phyloP scores from a whole-genome alignment of 92 coral and sea anemone species.

The Diadumene lineata region DNA sequence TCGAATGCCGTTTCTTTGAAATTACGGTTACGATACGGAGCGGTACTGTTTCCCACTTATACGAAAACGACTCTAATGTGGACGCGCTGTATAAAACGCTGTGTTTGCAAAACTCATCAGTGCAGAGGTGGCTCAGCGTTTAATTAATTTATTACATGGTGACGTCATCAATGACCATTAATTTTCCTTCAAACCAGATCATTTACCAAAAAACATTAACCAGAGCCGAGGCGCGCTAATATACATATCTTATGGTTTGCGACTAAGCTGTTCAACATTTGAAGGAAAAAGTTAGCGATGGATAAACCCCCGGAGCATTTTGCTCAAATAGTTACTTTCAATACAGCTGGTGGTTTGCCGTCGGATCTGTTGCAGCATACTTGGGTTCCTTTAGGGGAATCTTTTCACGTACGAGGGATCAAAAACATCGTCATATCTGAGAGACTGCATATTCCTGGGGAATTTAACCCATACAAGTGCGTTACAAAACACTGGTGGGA shows the following conservation, averaged over 20 bases:
- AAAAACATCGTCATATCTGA: constrained; percentile 69
- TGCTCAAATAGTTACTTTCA: constrained; percentile 87
- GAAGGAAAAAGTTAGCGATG: constrained; percentile 7
- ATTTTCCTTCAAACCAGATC: background rate
- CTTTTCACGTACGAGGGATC: constrained; percentile 75
- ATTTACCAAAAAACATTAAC: background rate
- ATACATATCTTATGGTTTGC: background rate
- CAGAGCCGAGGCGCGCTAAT: background rate
- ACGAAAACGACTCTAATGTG: too few relatives aligned
- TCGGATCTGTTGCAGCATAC: constrained; percentile 88
- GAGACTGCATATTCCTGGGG: constrained; percentile 51
- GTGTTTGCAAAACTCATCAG: too few relatives aligned
- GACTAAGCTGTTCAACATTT: background rate
- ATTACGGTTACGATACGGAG: too few relatives aligned
- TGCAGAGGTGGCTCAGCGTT: too few relatives aligned
- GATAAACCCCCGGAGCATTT: constrained; percentile 34
- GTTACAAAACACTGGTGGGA: constrained; percentile 87
- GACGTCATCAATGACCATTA: background rate
- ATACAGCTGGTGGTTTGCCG: constrained; percentile 59
- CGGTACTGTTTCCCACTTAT: too few relatives aligned
- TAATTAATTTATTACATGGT: too few relatives aligned
- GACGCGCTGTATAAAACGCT: too few relatives aligned
- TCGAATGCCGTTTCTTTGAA: too few relatives aligned
- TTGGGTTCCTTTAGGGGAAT: constrained; percentile 76
- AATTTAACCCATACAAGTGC: constrained; percentile 63